Evolutionary conservation across 2,797 vertebrate genomes (phyloP), one percentile per base, ranked within the genome.

Genomic region (Parauchenoglanis ngamensis): DNA sequence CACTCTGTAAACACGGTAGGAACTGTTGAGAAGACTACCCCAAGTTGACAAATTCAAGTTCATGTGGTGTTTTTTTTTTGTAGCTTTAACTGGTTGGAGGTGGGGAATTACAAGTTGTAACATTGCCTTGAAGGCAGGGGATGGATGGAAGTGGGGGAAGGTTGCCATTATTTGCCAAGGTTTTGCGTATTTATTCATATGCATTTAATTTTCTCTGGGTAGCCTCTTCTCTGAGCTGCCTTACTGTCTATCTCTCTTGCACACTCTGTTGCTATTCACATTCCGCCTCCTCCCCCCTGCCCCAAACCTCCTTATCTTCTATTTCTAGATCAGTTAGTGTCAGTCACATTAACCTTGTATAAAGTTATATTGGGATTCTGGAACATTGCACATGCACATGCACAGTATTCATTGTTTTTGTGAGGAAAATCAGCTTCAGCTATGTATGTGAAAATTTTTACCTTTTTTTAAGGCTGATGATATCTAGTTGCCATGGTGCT

Each of bases 131-230:
- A 44, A 72, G 19, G 35, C 40, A 73, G 91, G 87, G 4, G 79
- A 61, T 86, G 70, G 81, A 31, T 40, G 46, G n/a, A 28, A 52
- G 31, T 28, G 76, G 61, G 87, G 75, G 86, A 76, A 35, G 19
- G 67, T 13, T 91, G 93, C 92, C 93, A 93, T 95, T 93, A 96
- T 95, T 94, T 94, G 92, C 91, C 91, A 92, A 90, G 93, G 92
- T 93, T 94, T 91, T 92, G 92, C 93, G 95, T 94, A 96, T 95
- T 95, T 95, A 94, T 94, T 95, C 94, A 92, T 93, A 94, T 94
- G 93, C 93, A 94, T 95, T 96, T 94, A 92, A 95, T 95, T 94
- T 31, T 84, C 73, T 84, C 84, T 49, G 49, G 52, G 56, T 85
- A 28, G 87, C 49, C 25, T 52, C 13, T 76, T 56, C 75, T 77